Conservation (phyloP, 2,113 vertebrate genomes). For the Cebus imitator region DNA sequence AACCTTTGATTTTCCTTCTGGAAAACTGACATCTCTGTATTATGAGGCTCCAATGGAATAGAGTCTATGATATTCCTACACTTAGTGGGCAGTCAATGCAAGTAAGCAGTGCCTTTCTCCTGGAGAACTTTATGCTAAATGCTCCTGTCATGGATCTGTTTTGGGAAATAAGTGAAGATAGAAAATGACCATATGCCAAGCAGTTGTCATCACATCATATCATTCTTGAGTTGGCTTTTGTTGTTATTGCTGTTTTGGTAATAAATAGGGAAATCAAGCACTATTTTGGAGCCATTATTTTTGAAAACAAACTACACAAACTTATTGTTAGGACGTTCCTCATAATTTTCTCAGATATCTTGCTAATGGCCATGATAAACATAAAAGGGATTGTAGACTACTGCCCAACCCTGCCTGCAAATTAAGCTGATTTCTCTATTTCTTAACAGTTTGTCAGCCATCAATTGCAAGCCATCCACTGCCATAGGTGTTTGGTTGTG, state of each 20-base stretch:
- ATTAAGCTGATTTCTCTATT: slow-evolving; percentile 7
- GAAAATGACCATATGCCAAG: background rate
- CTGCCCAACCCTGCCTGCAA: background rate
- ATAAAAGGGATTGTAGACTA: background rate
- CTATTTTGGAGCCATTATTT: background rate
- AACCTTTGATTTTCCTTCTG: background rate
- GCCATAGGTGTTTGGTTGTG: slow-evolving; percentile 45
- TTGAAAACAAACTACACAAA: slow-evolving; percentile 2
- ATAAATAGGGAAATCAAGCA: background rate
- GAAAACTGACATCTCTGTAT: background rate
- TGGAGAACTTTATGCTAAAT: background rate
- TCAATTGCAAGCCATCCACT: background rate
- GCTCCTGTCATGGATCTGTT: background rate
- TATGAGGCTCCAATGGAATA: background rate
- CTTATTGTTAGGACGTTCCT: background rate
- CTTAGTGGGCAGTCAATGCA: background rate
- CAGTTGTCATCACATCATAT: background rate
- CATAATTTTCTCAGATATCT: background rate
- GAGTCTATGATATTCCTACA: background rate
- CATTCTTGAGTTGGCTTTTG: background rate
- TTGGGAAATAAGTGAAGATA: background rate
- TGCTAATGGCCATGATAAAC: background rate
- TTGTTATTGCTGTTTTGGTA: background rate
- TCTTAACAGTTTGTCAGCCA: slow-evolving; percentile 19
- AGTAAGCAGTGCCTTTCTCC: background rate